Conservation (phyloP, 2,888 invertebrate genomes). For the Drosophila macrospina region DNA sequence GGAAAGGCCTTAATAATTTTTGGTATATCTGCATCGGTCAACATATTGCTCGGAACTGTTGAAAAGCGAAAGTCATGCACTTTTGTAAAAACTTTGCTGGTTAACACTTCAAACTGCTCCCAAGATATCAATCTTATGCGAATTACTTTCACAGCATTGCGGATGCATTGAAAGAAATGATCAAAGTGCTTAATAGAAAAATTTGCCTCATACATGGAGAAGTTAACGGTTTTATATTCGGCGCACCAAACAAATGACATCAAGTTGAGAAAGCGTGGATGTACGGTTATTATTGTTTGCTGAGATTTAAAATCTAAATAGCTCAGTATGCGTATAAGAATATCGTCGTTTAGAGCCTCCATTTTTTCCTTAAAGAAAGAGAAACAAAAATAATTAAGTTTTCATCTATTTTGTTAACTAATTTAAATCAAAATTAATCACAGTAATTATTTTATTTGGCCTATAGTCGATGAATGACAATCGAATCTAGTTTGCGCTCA, state of each 20-base stretch:
- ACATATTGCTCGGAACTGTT: constrained; percentile 4
- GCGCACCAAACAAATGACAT: constrained; percentile 54
- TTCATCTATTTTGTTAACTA: not conserved
- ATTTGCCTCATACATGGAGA: constrained; percentile 42
- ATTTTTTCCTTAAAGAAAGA: constrained; percentile 32
- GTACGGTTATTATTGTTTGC: constrained; percentile 24
- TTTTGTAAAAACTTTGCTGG: constrained; percentile 36
- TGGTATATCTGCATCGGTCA: constrained; percentile 48
- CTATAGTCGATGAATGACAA: constrained; percentile 1
- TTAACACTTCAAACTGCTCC: constrained; percentile 32
- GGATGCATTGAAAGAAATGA: constrained; percentile 42
- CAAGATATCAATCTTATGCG: constrained; percentile 39
- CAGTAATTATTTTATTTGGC: not conserved
- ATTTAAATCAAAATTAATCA: not conserved
- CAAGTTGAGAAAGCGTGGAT: constrained; percentile 54
- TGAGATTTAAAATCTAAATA: constrained; percentile 53
- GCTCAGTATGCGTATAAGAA: constrained; percentile 42
- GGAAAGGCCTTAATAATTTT: constrained; percentile 53
- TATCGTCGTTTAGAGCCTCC: constrained; percentile 53
- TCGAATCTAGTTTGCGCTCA: constrained; percentile 3
- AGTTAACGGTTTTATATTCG: constrained; percentile 26
- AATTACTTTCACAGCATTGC: constrained; percentile 26
- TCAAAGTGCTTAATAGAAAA: constrained; percentile 28
- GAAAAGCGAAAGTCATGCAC: constrained; percentile 63
- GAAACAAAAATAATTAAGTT: not conserved